Base-by-base conservation (phyloP, 2,888 invertebrate species). In the Hydropsyche betteni region DNA sequence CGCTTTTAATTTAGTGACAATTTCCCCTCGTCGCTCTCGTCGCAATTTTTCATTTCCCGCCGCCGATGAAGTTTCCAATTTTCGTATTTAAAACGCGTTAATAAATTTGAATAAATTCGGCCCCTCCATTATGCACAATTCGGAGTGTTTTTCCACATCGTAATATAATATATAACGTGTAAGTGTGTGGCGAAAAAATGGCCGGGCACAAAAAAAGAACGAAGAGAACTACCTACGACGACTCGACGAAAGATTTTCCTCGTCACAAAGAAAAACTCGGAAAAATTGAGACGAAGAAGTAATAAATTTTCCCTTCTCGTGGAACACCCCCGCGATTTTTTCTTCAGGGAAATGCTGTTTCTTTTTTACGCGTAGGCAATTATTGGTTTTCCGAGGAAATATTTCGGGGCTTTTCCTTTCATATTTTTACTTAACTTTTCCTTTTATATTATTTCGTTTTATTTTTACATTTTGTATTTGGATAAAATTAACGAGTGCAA, bases 31-130 rank as follows among this genome's bases (percentile, higher is more conserved):
- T 14, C 69, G 8, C 50, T 44, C 24, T 51, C 69, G 50, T 44
- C 10, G 38, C 68, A 36, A 34, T 36, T 16, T 14, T 8, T n/a
- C 69, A n/a, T n/a, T 33, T 12, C 64, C 5, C 12, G 8, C 64
- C 34, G 64, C 24, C 34, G 12, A 24, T 33, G 7, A 33, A 24
- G 24, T 34, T 34, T 24, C 64, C 55, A 24, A 33, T 69, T 44
- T 16, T 10, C 44, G 69, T 70, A 70, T 70, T 70, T 70, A 53
- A 70, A 70, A 70, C 14, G 52, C 53, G 34, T 34, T 51, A 33
- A 70, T 70, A 70, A 70, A 70, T 70, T 53, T 53, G 53, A 70
- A 70, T 70, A 70, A 70, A 70, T 70, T 70, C 10, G 44, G 6
- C 44, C 6, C 3, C 44, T 44, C 44, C 44, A 44, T 44, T 44